Evolutionary conservation across 1,140 invertebrate species (phyloP).

Genomic region (Dysdera silvatica): DNA sequence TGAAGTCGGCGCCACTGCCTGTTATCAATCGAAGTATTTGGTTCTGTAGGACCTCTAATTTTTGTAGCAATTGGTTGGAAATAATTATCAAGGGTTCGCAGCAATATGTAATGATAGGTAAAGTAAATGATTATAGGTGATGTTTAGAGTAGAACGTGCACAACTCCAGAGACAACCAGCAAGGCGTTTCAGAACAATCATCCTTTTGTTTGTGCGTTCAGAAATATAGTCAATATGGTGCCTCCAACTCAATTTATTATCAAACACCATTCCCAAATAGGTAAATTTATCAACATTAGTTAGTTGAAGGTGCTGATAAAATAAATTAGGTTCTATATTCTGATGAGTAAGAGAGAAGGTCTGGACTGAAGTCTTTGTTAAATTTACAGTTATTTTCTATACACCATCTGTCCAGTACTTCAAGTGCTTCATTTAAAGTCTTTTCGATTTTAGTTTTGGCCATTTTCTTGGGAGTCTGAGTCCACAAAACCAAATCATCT

Average conservation of each 20-base stretch:
- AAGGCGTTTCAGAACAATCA: not conserved
- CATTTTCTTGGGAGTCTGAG: not conserved
- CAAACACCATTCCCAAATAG: not conserved
- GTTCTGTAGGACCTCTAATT: too few species aligned
- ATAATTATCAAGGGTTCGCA: not conserved
- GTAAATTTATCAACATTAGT: too few species aligned
- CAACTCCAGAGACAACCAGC: not conserved
- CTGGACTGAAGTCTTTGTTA: too few species aligned
- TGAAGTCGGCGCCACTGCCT: too few species aligned
- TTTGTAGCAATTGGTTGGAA: too few species aligned
- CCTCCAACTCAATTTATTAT: not conserved
- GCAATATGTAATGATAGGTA: not conserved
- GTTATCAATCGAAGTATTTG: too few species aligned
- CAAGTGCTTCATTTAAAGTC: not conserved
- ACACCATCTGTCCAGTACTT: not conserved
- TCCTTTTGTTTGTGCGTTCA: not conserved
- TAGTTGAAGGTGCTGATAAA: too few species aligned
- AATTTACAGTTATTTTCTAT: slow-evolving; percentile 9
- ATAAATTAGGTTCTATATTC: too few species aligned
- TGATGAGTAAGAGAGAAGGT: too few species aligned
- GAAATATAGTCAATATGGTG: not conserved
- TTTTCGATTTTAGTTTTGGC: not conserved
- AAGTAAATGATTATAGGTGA: not conserved
- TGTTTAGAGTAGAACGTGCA: not conserved
- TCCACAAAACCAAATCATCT: not conserved